Percentiles rank a stretch among this genome's conserved stretches.
phyloP scores from a whole-genome alignment of 2,797 vertebrate species.

The Nannoperca obscura region DNA sequence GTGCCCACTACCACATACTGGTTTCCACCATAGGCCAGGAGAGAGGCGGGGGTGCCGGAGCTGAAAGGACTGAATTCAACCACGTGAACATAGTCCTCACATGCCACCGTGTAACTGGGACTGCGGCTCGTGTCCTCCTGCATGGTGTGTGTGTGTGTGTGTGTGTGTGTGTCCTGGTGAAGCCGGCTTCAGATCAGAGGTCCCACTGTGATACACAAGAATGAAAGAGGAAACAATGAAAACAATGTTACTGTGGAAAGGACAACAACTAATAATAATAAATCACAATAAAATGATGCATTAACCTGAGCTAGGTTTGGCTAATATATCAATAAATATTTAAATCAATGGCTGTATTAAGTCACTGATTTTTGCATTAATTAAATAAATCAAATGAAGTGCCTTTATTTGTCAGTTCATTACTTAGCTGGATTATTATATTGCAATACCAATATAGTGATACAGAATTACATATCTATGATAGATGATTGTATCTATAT shows the following conservation, averaged over 20 bases:
- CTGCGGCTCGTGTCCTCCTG: slow-evolving; percentile 88
- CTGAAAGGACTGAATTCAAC: slow-evolving; percentile 96
- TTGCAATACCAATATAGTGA: background rate
- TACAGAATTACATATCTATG: background rate
- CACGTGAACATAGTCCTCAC: slow-evolving; percentile 95
- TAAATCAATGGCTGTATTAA: background rate
- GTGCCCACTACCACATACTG: slow-evolving; percentile 92
- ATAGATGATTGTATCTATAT: too few relatives aligned
- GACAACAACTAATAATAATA: background rate
- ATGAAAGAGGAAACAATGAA: background rate
- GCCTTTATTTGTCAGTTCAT: background rate
- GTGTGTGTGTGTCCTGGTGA: slow-evolving; percentile 12
- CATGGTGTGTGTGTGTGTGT: slow-evolving; percentile 74
- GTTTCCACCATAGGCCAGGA: slow-evolving; percentile 94
- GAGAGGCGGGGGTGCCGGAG: slow-evolving; percentile 87
- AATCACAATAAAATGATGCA: background rate
- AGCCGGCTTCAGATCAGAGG: slow-evolving; percentile 22
- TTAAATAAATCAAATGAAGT: background rate
- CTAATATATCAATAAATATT: background rate
- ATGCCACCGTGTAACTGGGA: slow-evolving; percentile 91
- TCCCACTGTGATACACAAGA: slow-evolving; percentile 21
- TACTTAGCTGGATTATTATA: background rate
- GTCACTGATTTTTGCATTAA: background rate
- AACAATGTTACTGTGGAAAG: background rate
- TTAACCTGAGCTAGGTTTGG: background rate